Base-by-base conservation (phyloP, 2,797 vertebrate genomes). In the Karalla daura region DNA sequence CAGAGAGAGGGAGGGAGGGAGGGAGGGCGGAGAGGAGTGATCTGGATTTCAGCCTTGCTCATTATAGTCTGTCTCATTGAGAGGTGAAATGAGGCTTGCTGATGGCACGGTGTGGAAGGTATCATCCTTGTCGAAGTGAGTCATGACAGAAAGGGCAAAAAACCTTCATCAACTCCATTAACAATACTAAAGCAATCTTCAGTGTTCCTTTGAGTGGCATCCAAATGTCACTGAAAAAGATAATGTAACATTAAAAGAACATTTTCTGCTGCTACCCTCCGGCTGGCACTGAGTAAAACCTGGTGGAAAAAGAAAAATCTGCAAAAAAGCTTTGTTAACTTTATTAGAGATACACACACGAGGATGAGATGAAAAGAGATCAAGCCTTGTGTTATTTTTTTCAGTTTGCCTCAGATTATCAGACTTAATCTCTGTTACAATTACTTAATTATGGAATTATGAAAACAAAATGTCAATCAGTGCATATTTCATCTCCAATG, bases 41-140 rank as follows among this genome's bases (percentile, higher is more conserved):
- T 76, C 63, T 65, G 55, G 63, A 73, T 76, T 84, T 84, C 80
- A 81, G 80, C 79, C 82, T 70, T 52, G 85, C 87, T 92, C 87
- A 90, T 92, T 92, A 91, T 18, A 44, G 66, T 73, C 70, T 32
- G 79, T 88, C 86, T 88, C 81, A 91, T 89, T 83, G 82, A 77
- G 80, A 73, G 76, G 89, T 87, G 82, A 91, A 92, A 93, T 91
- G 90, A 91, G 86, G 80, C 91, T 86, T 91, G 86, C 82, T 87
- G 88, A 91, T 85, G 66, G 71, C 75, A 73, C 39, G 17, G 58
- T 50, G 77, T 70, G 63, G 77, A 81, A 74, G 68, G 83, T 75
- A 70, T 67, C 65, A 67, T 85, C 86, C 81, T 83, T 77, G 87
- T 85, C 55, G 32, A 69, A 76, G 84, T 79, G 71, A 67, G 60